Evolutionary conservation across 1,140 invertebrate species (phyloP).

Genomic region (Ceratitis capitata): DNA sequence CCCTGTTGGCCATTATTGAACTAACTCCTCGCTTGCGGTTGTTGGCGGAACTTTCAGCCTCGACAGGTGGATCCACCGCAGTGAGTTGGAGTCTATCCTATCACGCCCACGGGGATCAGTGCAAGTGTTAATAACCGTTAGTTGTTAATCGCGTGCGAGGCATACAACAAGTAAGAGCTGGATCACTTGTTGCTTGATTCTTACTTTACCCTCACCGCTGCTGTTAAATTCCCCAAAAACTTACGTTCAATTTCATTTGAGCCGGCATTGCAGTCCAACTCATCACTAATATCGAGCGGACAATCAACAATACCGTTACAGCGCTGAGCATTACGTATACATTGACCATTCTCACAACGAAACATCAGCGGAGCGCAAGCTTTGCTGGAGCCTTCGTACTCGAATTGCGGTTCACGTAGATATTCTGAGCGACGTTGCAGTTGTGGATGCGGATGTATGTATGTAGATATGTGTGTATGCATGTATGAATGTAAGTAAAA

Average conservation of each 20-base stretch:
- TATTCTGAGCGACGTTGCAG: constrained; percentile 18
- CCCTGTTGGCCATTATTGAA: too few species aligned
- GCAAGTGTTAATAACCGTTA: too few species aligned
- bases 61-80: too few species aligned
- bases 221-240: constrained; percentile 41
- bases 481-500: not conserved
- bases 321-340: constrained; percentile 68
- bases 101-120: too few species aligned
- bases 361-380: constrained; percentile 65
- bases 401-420: constrained; percentile 36
- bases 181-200: too few species aligned
- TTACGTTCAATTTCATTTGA: constrained; percentile 63
- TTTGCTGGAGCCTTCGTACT: constrained; percentile 28
- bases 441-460: not conserved
- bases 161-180: too few species aligned
- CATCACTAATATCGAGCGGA: constrained; percentile 74
- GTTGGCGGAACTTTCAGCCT: too few species aligned
- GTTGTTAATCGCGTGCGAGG: too few species aligned
- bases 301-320: constrained; percentile 75
- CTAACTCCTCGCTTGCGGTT: too few species aligned
- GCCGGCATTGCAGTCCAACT: constrained; percentile 70
- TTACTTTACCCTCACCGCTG: too few species aligned
- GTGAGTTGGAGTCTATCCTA: too few species aligned
- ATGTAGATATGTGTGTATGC: not conserved
- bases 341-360: constrained; percentile 75